These are phyloP conservation scores for Dipodomys ordii DNA, from an alignment of 2,113 vertebrate species.

Conservation along the genomic window DNA sequence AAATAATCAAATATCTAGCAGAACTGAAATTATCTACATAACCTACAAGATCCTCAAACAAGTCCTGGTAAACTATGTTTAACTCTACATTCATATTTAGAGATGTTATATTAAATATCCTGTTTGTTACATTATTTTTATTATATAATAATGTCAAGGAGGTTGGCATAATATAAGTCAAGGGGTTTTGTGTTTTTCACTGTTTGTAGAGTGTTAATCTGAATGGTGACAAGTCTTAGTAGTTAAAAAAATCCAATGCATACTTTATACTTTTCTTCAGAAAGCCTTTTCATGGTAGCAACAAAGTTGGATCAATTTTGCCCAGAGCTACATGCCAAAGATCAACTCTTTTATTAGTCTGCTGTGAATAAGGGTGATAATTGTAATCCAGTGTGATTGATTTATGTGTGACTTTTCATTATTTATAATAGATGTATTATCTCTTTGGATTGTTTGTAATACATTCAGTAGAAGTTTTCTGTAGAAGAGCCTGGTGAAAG, in stretches of 20 bases:
- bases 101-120: background rate
- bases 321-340: conserved; percentile 58
- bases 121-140: background rate
- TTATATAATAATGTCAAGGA: no score
- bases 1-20: background rate
- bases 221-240: background rate
- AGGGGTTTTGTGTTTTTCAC: background rate
- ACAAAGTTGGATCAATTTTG: conserved; percentile 43
- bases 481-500: conserved; percentile 5
- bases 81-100: background rate
- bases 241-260: background rate
- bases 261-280: conserved; percentile 45
- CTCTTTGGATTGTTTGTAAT: background rate
- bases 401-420: conserved; percentile 60
- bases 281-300: conserved; percentile 46
- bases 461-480: conserved; percentile 33
- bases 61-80: background rate
- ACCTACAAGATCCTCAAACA: background rate
- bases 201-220: conserved; percentile 6
- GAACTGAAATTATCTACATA: background rate
- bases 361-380: conserved; percentile 60
- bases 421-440: conserved; percentile 53
- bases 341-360: conserved; percentile 55
- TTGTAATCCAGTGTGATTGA: conserved; percentile 62
- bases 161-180: background rate